These are phyloP conservation scores for human (Homo sapiens) DNA, from an alignment of 2,113 vertebrate species.

Conservation along the genomic window DNA sequence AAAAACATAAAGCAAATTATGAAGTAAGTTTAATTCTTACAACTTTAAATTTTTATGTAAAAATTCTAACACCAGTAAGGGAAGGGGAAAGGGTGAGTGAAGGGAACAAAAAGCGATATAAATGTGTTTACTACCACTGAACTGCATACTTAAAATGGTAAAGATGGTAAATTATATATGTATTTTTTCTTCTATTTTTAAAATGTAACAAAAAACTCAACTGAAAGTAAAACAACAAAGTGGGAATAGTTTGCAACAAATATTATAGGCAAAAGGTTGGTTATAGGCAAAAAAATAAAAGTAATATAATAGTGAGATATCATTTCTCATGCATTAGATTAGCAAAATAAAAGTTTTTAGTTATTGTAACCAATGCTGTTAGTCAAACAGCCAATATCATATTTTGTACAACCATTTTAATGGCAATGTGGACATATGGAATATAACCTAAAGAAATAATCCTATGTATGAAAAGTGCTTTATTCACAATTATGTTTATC, in stretches of 20 bases:
- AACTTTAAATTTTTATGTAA: neutral
- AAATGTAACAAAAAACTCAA: neutral
- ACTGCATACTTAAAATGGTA: neutral
- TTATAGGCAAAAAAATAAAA: slow-evolving; percentile 10
- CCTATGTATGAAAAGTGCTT: slow-evolving; percentile 13
- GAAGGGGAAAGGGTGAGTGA: neutral
- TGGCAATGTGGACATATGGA: neutral
- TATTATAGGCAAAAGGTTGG: neutral
- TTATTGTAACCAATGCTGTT: neutral
- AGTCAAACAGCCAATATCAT: neutral
- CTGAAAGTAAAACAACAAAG: slow-evolving; percentile 19
- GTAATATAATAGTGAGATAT: neutral
- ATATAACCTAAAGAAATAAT: neutral
- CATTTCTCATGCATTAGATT: neutral
- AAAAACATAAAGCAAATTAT: slow-evolving; percentile 24
- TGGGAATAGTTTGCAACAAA: neutral
- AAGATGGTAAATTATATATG: neutral
- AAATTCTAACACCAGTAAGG: neutral
- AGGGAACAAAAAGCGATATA: neutral
- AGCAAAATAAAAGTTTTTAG: neutral
- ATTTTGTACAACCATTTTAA: neutral
- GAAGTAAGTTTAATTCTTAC: neutral
- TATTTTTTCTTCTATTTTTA: neutral
- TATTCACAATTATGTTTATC: neutral
- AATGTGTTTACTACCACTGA: neutral